Base-by-base conservation (phyloP, 2,797 vertebrate genomes). In the Tokudaia muenninki region DNA sequence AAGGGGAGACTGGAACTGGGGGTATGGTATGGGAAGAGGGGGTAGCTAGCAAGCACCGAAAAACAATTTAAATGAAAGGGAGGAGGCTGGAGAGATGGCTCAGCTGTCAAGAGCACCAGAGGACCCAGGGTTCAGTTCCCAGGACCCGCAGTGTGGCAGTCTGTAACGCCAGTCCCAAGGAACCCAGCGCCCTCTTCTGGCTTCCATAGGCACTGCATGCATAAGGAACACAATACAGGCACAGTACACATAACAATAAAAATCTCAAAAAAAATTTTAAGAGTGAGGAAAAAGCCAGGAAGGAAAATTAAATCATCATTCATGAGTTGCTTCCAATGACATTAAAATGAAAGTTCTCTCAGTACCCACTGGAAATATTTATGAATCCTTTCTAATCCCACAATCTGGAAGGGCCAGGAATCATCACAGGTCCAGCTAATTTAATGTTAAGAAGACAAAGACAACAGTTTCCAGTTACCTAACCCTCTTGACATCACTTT, bases 301-400 rank as follows among this genome's bases (percentile, higher is more conserved):
- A 12, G 24, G 21, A 31, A 91, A 34, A 80, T 77, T 74, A 77
- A 79, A 57, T 77, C 86, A 67, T 59, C 16, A 79, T 41, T 79
- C 31, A 81, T 34, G 1, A 92, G 29, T 21, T 86, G 63, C n/a
- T 92, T 91, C 37, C 41, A 44, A 55, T n/a, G 57, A 94, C 95
- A 97, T 86, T 74, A 41, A 92, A 77, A 67, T 9, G 37, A 41
- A 67, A 70, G 57, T 84, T 81, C 80, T 24, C 50, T 77, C 41
- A 37, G 89, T 77, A 92, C 26, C 41, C 80, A 5, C 17, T 84
- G 50, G 26, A 59, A 82, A 29, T 34, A 72, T 63, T 57, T 70
- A 63, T 41, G 31, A 88, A 37, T 63, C 67, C 44, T 41, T 41
- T 92, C 26, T 65, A 90, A 31, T 10, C 22, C 92, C 59, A 63